Evolutionary conservation across 1,140 invertebrate genomes (phyloP).

Genomic region (Trichoplusia ni): DNA sequence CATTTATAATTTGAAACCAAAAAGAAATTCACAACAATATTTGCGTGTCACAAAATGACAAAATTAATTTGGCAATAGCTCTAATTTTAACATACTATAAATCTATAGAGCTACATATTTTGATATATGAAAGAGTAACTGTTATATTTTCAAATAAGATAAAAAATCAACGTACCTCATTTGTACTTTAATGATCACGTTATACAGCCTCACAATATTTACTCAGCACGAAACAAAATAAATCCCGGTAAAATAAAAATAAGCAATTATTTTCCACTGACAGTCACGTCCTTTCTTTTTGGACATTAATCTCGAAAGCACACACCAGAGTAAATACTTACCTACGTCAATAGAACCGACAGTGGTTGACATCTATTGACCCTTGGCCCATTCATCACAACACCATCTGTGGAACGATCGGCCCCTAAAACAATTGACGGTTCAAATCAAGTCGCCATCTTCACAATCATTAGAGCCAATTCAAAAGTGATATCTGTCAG

Average conservation of each 20-base stretch:
- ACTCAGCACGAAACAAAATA: no score
- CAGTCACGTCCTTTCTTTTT: not conserved
- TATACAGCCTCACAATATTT: no score
- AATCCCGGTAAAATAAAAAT: not conserved
- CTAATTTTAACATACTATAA: no score
- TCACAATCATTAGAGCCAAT: constrained; percentile 16
- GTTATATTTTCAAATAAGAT: no score
- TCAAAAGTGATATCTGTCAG: constrained; percentile 20
- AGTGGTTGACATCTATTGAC: constrained; percentile 36
- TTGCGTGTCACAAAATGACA: no score
- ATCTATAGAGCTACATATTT: no score
- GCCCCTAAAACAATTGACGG: constrained; percentile 20
- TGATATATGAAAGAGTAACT: no score
- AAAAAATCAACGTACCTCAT: no score
- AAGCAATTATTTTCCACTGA: not conserved
- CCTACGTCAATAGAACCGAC: constrained; percentile 20
- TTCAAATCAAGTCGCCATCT: constrained; percentile 20
- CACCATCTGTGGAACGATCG: constrained; percentile 28
- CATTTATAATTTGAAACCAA: no score
- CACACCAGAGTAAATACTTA: constrained; percentile 18
- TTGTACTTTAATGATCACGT: no score
- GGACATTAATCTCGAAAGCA: constrained; percentile 9
- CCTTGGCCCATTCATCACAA: constrained; percentile 32
- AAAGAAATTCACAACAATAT: no score
- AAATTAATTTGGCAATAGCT: no score